phyloP scores from a whole-genome alignment of 2,113 vertebrate species.

The Misgurnus anguillicaudatus region DNA sequence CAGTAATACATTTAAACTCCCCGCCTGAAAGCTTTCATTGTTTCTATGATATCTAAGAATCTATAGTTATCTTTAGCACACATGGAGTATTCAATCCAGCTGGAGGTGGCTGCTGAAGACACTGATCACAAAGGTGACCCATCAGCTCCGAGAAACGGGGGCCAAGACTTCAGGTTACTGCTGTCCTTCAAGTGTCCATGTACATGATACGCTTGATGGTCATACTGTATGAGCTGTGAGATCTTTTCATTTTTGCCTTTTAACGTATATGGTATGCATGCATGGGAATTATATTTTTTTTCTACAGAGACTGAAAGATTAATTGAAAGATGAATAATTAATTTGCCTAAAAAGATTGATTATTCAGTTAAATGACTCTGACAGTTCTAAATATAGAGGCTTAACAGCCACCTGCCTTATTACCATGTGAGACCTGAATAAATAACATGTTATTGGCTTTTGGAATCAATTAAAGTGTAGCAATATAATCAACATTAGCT shows the following conservation, averaged over 20 bases:
- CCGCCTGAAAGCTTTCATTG: conserved; percentile 33
- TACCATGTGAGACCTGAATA: conserved; percentile 7
- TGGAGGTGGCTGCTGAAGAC: conserved; percentile 64
- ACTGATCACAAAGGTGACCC: conserved; percentile 76
- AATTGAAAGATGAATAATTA: conserved; percentile 29
- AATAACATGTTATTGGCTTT: conserved; percentile 37
- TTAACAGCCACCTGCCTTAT: conserved; percentile 16
- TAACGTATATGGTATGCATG: neutral
- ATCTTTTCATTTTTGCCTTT: conserved; percentile 4
- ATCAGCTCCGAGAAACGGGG: conserved; percentile 54
- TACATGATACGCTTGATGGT: conserved; percentile 28
- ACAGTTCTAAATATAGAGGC: conserved; percentile 51
- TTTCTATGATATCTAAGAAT: conserved; percentile 44
- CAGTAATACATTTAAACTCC: conserved; percentile 52
- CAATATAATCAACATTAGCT: conserved; percentile 39
- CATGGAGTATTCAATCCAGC: conserved; percentile 74
- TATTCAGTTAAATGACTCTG: conserved; percentile 6
- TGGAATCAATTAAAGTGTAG: conserved; percentile 28
- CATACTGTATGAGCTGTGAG: conserved; percentile 31
- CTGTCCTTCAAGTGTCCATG: conserved; percentile 61
- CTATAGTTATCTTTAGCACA: conserved; percentile 72
- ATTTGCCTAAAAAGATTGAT: conserved; percentile 30
- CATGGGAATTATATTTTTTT: neutral
- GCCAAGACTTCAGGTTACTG: conserved; percentile 49
- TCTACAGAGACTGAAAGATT: conserved; percentile 17